These are phyloP conservation scores for Mastigias papua DNA, from an alignment of 30 jellyfish, hydroid and myxozoan genomes.

Conservation along the genomic window DNA sequence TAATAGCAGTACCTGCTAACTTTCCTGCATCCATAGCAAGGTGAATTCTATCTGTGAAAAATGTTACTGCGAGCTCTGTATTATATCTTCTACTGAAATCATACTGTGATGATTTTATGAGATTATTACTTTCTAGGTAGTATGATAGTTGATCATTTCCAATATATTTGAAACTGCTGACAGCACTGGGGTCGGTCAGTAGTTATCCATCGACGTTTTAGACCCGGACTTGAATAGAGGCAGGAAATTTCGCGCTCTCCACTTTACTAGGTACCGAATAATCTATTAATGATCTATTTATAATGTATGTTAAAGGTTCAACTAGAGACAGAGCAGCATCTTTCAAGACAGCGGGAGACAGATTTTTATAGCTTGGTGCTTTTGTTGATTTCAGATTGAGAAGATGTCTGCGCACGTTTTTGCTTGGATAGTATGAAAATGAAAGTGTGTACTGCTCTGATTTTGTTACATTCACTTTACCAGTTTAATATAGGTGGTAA, in stretches of 20 bases:
- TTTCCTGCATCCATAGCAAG: conserved; percentile 67
- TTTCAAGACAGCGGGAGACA: conserved; percentile 69
- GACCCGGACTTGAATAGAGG: conserved; percentile 62
- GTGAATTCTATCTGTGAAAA: conserved; percentile 65
- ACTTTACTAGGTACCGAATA: neutral
- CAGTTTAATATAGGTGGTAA: too few species aligned
- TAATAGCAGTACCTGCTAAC: conserved; percentile 60
- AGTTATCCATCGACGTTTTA: conserved; percentile 55
- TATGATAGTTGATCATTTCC: conserved; percentile 56
- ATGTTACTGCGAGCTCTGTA: conserved; percentile 75
- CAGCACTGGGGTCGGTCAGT: conserved; percentile 59
- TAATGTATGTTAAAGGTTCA: conserved; percentile 57
- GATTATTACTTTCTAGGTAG: conserved; percentile 68
- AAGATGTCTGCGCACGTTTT: conserved; percentile 22
- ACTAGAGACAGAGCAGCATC: conserved; percentile 69
- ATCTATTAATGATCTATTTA: neutral
- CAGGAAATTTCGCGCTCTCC: conserved; percentile 38
- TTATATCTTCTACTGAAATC: conserved; percentile 54
- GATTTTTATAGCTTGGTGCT: conserved; percentile 73
- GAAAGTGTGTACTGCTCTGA: too few species aligned
- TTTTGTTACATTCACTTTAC: too few species aligned
- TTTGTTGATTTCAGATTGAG: conserved; percentile 41
- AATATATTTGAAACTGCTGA: conserved; percentile 67
- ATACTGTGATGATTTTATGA: conserved; percentile 59
- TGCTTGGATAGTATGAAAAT: too few species aligned